Conservation (phyloP, 2,797 vertebrate species). For the Pygocentrus nattereri region DNA sequence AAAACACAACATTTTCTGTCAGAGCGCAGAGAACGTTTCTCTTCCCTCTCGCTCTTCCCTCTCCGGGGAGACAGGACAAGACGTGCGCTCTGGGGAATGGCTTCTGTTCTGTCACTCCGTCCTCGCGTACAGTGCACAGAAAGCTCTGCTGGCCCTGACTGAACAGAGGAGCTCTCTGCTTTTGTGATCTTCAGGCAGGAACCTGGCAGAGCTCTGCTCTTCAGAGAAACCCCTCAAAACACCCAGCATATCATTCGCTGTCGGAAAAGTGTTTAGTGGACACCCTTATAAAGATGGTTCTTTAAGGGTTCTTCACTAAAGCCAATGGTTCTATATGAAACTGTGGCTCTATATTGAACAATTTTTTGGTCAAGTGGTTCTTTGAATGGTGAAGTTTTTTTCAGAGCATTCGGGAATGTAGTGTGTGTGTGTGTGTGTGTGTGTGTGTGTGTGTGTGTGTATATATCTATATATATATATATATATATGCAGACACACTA, state of each 20-base stretch:
- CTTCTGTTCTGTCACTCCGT: conserved; percentile 59
- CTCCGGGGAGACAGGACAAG: conserved; percentile 48
- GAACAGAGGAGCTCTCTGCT: background rate
- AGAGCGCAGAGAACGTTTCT: conserved; percentile 66
- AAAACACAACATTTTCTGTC: conserved; percentile 68
- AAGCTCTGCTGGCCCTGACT: background rate
- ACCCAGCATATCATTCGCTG: background rate
- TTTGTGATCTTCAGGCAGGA: background rate
- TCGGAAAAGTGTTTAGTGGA: no score
- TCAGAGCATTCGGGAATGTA: no score
- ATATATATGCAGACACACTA: no score
- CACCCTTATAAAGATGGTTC: no score
- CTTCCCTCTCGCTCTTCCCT: conserved; percentile 18
- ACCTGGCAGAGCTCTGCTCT: background rate
- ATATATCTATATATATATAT: no score
- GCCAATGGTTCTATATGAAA: no score
- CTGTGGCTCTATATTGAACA: no score
- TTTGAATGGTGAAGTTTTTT: no score
- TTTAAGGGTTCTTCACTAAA: no score
- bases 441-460: no score
- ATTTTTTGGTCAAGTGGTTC: no score
- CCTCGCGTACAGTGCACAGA: background rate
- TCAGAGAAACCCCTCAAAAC: background rate
- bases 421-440: no score
- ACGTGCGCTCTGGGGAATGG: conserved; percentile 11